Percentiles rank a stretch among this genome's conserved stretches.
phyloP scores from a whole-genome alignment of 2,888 invertebrate species.

The Scaptomyza flava region DNA sequence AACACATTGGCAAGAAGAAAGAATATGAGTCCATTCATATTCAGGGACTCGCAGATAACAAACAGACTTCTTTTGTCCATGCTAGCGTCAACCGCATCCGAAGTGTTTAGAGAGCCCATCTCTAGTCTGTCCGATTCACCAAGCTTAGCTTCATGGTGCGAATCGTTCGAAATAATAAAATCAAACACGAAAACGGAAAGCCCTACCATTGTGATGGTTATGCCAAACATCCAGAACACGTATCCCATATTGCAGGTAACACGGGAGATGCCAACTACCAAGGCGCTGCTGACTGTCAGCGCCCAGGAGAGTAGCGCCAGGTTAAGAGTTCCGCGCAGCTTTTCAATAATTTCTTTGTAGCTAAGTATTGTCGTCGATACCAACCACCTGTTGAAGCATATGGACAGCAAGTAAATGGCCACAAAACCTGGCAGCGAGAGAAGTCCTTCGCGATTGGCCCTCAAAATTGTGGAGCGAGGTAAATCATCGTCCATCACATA shows the following conservation, averaged over 20 bases:
- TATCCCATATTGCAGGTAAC: conserved; percentile 94
- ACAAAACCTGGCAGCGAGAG: conserved; percentile 94
- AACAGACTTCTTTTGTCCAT: conserved; percentile 1
- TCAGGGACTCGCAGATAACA: conserved; percentile 86
- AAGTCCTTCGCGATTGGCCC: conserved; percentile 96
- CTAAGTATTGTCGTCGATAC: conserved; percentile 72
- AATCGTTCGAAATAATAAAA: conserved; percentile 54
- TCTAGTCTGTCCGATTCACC: conserved; percentile 75
- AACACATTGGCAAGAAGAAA: conserved; percentile 93
- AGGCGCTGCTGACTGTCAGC: conserved; percentile 85
- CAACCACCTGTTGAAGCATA: conserved; percentile 87
- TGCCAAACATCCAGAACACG: conserved; percentile 90
- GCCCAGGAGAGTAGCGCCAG: conserved; percentile 84
- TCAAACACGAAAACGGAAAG: conserved; percentile 87
- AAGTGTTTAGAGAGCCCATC: conserved; percentile 17
- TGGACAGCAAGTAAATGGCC: conserved; percentile 91
- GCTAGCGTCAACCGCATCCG: not conserved
- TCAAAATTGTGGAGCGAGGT: conserved; percentile 87
- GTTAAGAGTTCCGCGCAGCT: conserved; percentile 63
- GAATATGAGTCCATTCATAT: conserved; percentile 92
- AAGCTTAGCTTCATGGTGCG: conserved; percentile 19
- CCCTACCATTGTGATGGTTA: conserved; percentile 87
- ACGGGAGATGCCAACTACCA: conserved; percentile 88
- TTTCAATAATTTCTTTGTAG: conserved; percentile 69
- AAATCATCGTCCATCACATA: conserved; percentile 88